Base-by-base conservation (phyloP, 2,888 invertebrate genomes). In the Harpagoxenus sublaevis region DNA sequence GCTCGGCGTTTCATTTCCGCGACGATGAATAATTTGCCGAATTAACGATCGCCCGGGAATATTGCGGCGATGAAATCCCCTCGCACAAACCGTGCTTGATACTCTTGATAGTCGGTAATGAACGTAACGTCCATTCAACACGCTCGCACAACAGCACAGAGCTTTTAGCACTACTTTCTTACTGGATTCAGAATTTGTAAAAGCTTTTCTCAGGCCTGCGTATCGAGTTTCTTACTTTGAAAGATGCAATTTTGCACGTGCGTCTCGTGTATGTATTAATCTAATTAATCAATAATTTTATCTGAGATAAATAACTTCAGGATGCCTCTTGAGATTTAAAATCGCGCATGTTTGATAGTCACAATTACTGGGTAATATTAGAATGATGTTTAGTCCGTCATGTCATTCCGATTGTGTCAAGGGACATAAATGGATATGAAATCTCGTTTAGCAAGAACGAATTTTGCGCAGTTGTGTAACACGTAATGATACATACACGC, bases 1-100 rank as follows among this genome's bases (percentile, higher is more conserved):
- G 10, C 79, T 48, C 35, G 45, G 23, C 79, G 79, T 81, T 81
- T 81, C 60, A 73, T 81, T 73, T 73, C 79, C 48, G 73, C 79
- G 73, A 60, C 48, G 73, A 73, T 73, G 73, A 73, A 60, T 73
- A 81, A 73, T 73, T 81, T 73, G 48, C 73, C 39, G 73, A 73
- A 73, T 73, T 73, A 81, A 81, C 73, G 73, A 81, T 57, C 73
- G 31, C 35, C 48, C 4, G 73, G 73, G 60, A 73, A 81, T 73
- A 68, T 60, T 48, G 79, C 73, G 71, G 45, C 23, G 35, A 60
- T 60, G 60, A 81, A 60, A 81, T 73, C 31, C 15, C 55, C 18
- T 48, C 9, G 4, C 28, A 18, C 39, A 60, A 35, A 62, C 28
- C 18, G 12, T 35, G 18, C 48, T 51, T 39, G 60, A 71, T 23